phyloP scores from a whole-genome alignment of 2,797 vertebrate species.

The Psittacula derbiana region DNA sequence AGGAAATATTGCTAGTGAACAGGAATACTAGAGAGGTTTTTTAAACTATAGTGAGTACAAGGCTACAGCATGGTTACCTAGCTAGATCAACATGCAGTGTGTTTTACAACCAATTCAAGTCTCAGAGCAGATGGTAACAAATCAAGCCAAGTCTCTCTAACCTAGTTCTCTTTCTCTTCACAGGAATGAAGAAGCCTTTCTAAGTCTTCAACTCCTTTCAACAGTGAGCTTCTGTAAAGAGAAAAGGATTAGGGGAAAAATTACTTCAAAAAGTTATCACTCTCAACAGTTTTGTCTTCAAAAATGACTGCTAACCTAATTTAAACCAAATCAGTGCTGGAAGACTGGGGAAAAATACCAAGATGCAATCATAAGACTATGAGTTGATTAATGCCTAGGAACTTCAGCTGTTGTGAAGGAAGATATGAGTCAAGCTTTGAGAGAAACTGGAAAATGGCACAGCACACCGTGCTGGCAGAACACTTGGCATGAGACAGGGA shows the following conservation, averaged over 20 bases:
- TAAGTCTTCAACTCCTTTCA: not conserved
- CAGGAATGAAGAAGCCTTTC: not conserved
- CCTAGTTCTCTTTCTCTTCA: not conserved
- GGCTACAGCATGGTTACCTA: not conserved
- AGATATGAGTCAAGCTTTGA: constrained; percentile 2
- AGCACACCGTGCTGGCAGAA: not conserved
- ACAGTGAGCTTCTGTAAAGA: not conserved
- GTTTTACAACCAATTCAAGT: not conserved
- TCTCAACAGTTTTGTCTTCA: not conserved
- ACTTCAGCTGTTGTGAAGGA: not conserved
- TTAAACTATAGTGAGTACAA: not conserved
- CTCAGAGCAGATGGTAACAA: not conserved
- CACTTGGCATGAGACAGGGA: not conserved
- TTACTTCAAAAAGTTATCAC: not conserved
- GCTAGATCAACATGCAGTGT: not conserved
- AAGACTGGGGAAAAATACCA: constrained; percentile 13
- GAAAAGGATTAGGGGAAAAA: not conserved
- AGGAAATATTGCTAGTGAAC: not conserved
- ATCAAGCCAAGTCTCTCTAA: not conserved
- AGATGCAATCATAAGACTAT: not conserved
- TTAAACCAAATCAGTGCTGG: not conserved
- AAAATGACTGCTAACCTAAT: not conserved
- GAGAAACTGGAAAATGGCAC: constrained; percentile 29
- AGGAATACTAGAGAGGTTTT: not conserved
- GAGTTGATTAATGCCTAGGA: constrained; percentile 8